These are phyloP conservation scores for Edolisoma coerulescens DNA, from an alignment of 2,113 vertebrate genomes.

Conservation along the genomic window DNA sequence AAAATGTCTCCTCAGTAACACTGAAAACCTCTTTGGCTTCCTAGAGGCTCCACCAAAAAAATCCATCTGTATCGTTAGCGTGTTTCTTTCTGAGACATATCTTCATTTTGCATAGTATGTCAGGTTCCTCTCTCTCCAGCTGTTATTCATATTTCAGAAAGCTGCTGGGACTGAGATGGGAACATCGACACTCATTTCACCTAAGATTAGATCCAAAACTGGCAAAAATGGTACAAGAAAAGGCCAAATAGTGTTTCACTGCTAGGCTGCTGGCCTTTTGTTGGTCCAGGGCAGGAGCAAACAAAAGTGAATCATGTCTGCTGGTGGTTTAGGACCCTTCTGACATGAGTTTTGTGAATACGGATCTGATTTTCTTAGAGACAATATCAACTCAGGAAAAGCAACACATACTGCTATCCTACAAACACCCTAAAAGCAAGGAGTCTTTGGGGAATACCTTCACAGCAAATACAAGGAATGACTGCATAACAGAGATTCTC, in stretches of 20 bases:
- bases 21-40: background rate
- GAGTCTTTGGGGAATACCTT: background rate
- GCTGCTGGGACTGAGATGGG: background rate
- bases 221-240: background rate
- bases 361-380: background rate
- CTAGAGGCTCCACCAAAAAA: background rate
- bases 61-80: background rate
- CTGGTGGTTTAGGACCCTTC: background rate
- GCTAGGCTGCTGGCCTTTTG: background rate
- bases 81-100: background rate
- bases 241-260: background rate
- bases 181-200: background rate
- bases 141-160: background rate
- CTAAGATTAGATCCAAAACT: background rate
- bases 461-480: background rate
- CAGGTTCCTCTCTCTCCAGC: background rate
- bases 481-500: background rate
- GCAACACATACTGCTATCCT: background rate
- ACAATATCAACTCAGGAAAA: background rate
- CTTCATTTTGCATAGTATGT: background rate
- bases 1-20: background rate
- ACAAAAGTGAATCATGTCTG: background rate
- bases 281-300: background rate
- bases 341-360: rapidly evolving
- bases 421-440: background rate